Conservation (phyloP, 64 coral and sea anemone genomes). For the Stichodactyla mertensii region DNA sequence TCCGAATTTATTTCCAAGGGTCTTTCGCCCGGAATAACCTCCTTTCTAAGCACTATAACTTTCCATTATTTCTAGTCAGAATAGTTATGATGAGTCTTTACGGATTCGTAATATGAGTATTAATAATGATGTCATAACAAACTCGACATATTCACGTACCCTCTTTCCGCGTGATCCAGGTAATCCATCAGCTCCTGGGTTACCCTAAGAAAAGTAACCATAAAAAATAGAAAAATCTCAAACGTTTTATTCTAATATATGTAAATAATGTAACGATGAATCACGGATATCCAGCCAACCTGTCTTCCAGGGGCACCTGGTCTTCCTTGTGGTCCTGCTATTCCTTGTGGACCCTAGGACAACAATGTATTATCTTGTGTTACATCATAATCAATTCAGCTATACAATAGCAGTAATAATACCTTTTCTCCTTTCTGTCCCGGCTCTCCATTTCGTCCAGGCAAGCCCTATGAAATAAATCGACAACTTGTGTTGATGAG, state of each 20-base stretch:
- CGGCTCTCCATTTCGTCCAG: slow-evolving; percentile 35
- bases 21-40: no score
- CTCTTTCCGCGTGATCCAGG: slow-evolving; percentile 28
- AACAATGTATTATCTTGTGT: neutral
- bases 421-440: slow-evolving; percentile 43
- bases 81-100: neutral
- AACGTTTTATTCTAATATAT: neutral
- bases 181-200: slow-evolving; percentile 1
- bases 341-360: slow-evolving; percentile 36
- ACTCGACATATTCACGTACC: neutral
- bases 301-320: slow-evolving; percentile 38
- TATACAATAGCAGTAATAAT: neutral
- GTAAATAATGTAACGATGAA: neutral
- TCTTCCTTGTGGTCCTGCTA: slow-evolving; percentile 40
- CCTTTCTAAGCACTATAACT: no score
- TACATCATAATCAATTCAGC: neutral
- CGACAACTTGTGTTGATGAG: no score
- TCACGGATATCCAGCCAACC: neutral
- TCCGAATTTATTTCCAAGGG: no score
- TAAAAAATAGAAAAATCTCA: neutral
- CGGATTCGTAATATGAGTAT: no score
- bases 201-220: slow-evolving; percentile 23
- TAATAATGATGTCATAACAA: no score
- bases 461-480: neutral
- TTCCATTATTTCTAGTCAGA: no score